A percentile compares a stretch with the other conserved stretches of the same genome.
Evolutionary conservation across 1,140 invertebrate genomes (phyloP).

Genomic region (Aphelenchoides besseyi): DNA sequence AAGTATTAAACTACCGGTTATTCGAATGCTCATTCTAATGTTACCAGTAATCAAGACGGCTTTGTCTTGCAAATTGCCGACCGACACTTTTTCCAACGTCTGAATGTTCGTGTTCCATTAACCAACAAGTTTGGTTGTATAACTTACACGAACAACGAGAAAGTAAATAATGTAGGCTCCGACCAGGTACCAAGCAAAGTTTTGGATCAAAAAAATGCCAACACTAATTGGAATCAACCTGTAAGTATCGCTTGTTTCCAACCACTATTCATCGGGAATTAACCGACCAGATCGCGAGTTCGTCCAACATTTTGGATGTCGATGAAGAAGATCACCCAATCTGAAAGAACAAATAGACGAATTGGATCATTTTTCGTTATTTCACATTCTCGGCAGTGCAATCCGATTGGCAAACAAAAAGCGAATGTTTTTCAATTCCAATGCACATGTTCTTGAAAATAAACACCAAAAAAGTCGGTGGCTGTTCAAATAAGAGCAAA

Average conservation of each 20-base stretch:
- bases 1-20: too few species aligned
- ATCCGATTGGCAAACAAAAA: not conserved
- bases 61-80: constrained; percentile 24
- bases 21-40: too few species aligned
- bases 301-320: constrained; percentile 4
- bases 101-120: too few species aligned
- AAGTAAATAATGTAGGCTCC: constrained; percentile 22
- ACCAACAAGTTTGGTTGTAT: too few species aligned
- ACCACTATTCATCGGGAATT: too few species aligned
- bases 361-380: too few species aligned
- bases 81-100: constrained; percentile 10
- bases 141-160: constrained; percentile 18
- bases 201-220: constrained; percentile 22
- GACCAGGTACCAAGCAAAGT: constrained; percentile 24
- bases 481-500: too few species aligned
- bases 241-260: too few species aligned
- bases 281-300: constrained; percentile 27
- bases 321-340: not conserved
- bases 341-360: not conserved
- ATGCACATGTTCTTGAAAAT: not conserved
- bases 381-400: too few species aligned
- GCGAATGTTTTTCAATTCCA: too few species aligned
- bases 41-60: constrained; percentile 24
- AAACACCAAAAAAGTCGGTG: too few species aligned
- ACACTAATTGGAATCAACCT: constrained; percentile 18